Evolutionary conservation across 2,888 invertebrate species (phyloP), one percentile per base, ranked within the genome.

Genomic region (Graphium colonna): DNA sequence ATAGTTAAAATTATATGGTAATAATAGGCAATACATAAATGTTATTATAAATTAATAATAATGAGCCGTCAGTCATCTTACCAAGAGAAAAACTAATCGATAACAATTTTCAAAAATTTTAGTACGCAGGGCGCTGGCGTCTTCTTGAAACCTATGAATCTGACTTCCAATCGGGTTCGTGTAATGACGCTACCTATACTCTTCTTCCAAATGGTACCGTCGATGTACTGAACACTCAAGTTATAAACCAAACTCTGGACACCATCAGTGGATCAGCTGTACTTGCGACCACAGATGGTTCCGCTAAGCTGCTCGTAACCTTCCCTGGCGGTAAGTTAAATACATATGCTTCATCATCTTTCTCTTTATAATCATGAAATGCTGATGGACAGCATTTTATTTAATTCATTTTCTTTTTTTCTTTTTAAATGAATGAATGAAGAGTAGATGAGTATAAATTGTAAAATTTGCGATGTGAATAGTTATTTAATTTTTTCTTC

Each of bases 241-340:
- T 83, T 9, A 52, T 76, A 28, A 60, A 74, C 26, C 62, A 71
- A 49, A 55, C 53, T 0, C 65, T 83, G 0, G 61, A 58, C 28
- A 65, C 65, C 7, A 73, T 76, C 13, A 63, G 61, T 33, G 83
- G 82, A 13, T 61, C 66, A 0, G 82, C 80, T 13, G 52, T 60
- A 0, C 13, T 74, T 0, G 68, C 90, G 10, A 91, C 92, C 0
- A 91, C 91, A 61, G 93, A 93, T 65, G 83, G 84, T 0, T 85
- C 82, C 46, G 94, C 90, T 51, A 84, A 91, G 10, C 87, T 94
- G 0, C 84, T 91, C 1, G 93, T 92, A 75, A 91, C 91, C 15
- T 92, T 93, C 72, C 80, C 81, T 8, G 77, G 84, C 58, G 77
- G 90, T 69, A 60, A 69, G 71, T 67, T 1, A 10, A 26, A 26